A percentile compares a stretch with the other conserved stretches of the same genome.
Evolutionary conservation across 1,140 invertebrate species (phyloP).

Genomic region (Bombus ignitus): DNA sequence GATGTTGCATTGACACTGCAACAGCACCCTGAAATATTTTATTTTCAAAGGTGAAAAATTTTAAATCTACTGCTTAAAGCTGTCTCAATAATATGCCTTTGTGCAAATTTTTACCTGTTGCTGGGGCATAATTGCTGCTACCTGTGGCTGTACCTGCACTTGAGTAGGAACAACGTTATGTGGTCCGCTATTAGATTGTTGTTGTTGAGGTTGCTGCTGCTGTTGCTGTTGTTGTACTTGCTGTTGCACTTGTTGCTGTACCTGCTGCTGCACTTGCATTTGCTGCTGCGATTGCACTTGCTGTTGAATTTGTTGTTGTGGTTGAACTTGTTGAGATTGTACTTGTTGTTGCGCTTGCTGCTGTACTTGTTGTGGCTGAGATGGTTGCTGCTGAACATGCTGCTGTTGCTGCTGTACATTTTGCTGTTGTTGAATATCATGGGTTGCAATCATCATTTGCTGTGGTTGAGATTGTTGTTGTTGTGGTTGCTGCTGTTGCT

Average conservation of each 20-base stretch:
- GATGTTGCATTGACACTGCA: constrained; percentile 82
- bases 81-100: background rate
- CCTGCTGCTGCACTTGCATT: constrained; percentile 72
- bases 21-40: constrained; percentile 76
- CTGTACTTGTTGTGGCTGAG: constrained; percentile 75
- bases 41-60: constrained; percentile 5
- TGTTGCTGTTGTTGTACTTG: constrained; percentile 79
- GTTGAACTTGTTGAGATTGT: constrained; percentile 74
- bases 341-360: constrained; percentile 79
- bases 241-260: constrained; percentile 78
- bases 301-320: constrained; percentile 78
- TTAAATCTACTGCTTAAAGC: constrained; percentile 40
- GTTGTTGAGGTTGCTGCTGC: constrained; percentile 78
- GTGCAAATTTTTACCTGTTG: constrained; percentile 78
- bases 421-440: constrained; percentile 81
- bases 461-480: constrained; percentile 80
- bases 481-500: constrained; percentile 80
- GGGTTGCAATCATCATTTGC: constrained; percentile 78
- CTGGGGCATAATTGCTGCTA: constrained; percentile 84
- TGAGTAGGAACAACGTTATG: constrained; percentile 80
- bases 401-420: constrained; percentile 83
- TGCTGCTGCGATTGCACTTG: constrained; percentile 74
- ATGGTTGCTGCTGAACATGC: constrained; percentile 72
- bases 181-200: constrained; percentile 75
- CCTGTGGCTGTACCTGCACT: constrained; percentile 82